These are phyloP conservation scores for Pelodytes ibericus DNA, from an alignment of 2,797 vertebrate species.

Conservation along the genomic window DNA sequence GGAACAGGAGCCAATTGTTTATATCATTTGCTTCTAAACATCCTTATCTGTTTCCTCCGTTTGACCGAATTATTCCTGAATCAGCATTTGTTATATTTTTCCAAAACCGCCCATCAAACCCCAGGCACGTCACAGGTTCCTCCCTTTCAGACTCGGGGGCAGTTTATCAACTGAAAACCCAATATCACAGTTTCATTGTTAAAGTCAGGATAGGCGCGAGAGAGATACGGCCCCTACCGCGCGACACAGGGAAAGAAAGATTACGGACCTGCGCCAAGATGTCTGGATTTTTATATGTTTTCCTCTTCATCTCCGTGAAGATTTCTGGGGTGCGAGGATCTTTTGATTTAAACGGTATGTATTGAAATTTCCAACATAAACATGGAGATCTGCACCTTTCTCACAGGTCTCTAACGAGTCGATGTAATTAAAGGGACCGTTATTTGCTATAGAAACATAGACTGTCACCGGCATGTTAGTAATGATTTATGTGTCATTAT, in stretches of 20 bases:
- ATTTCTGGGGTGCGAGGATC: slow-evolving; percentile 52
- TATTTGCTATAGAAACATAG: too few species aligned
- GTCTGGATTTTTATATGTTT: slow-evolving; percentile 58
- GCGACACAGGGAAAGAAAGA: background rate
- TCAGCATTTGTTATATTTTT: slow-evolving; percentile 74
- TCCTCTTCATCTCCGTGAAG: slow-evolving; percentile 51
- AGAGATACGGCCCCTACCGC: background rate
- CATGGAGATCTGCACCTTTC: too few species aligned
- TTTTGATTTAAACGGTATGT: slow-evolving; percentile 63
- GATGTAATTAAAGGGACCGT: too few species aligned
- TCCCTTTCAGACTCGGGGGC: slow-evolving; percentile 60
- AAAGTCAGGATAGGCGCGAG: slow-evolving; percentile 25
- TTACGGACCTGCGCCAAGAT: slow-evolving; percentile 58
- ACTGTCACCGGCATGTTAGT: too few species aligned
- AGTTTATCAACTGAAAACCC: slow-evolving; percentile 56
- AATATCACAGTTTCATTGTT: slow-evolving; percentile 56
- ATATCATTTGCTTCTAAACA: background rate
- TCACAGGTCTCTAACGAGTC: too few species aligned
- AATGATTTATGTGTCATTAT: too few species aligned
- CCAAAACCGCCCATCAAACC: slow-evolving; percentile 65
- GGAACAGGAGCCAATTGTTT: background rate
- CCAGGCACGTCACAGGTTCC: slow-evolving; percentile 66
- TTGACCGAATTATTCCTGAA: slow-evolving; percentile 64
- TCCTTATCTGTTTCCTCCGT: slow-evolving; percentile 74
- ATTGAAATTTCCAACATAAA: too few species aligned